Conservation (phyloP, 1,140 invertebrate species). For the Ceratitis capitata region DNA sequence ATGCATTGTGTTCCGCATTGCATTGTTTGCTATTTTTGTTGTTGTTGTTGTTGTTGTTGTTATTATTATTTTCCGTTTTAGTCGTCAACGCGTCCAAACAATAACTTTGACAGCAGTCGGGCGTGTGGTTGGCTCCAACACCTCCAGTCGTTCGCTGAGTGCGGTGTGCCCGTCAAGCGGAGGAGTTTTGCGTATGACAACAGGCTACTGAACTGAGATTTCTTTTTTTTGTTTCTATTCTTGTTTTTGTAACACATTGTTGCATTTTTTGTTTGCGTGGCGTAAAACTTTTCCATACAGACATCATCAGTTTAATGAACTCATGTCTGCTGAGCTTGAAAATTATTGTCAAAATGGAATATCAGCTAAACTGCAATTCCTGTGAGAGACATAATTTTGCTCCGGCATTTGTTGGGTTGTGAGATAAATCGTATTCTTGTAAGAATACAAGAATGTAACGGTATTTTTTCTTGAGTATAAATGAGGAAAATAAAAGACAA, state of each 20-base stretch:
- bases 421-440: neutral
- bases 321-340: conserved; percentile 5
- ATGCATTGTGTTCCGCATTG: neutral
- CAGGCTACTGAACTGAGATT: conserved; percentile 7
- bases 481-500: no score
- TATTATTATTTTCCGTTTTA: no score
- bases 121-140: neutral
- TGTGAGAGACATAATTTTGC: neutral
- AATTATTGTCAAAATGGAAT: neutral
- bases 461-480: no score
- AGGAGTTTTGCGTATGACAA: neutral
- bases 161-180: no score
- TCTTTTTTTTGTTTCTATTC: neutral
- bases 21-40: neutral
- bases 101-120: conserved; percentile 10
- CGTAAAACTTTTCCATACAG: neutral
- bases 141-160: neutral
- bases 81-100: neutral
- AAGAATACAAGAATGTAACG: no score
- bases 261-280: neutral
- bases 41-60: neutral
- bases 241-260: neutral
- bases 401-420: neutral
- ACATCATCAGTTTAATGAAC: conserved; percentile 4
- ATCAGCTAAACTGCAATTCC: neutral